Base-by-base conservation (phyloP, 2,888 invertebrate genomes). In the Allacma fusca region DNA sequence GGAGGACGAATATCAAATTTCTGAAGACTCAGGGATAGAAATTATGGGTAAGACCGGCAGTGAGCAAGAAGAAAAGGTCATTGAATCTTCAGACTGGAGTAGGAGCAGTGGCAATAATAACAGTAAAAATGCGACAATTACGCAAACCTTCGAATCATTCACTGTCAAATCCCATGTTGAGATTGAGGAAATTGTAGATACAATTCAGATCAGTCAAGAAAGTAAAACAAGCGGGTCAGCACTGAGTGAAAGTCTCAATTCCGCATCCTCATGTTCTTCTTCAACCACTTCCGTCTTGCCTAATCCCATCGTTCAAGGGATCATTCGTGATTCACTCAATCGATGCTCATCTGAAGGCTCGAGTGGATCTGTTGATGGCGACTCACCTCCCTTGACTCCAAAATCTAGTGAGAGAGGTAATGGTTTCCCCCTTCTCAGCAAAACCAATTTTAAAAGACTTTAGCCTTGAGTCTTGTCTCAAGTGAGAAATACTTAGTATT, bases 371-470 rank as follows among this genome's bases (percentile, higher is more conserved):
- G 57, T 77, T 12, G 77, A 77, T n/a, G 29, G 69, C 23, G 77
- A 78, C 21, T 78, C 78, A 26, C 77, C 77, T 13, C 67, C 40
- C 23, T 57, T 78, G 19, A 78, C 78, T 1, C 78, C 78, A 7
- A 78, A 78, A 70, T 78, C 70, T 19, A 78, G 78, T 69, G 69
- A 59, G 24, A 28, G 74, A 62, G 78, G 78, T 78, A 73, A 23
- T 23, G 24, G 24, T 62, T 62, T 16, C 34, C 34, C 34, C 34
- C 4, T 7, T 34, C 5, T 4, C 34, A 34, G 34, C 9, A 34
- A 7, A n/a, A n/a, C n/a, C n/a, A n/a, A 12, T n/a, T 9, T 19
- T 19, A 50, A 50, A 50, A 50, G 16, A 50, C 50, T 13, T 50
- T 50, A 50, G 9, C 50, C 50, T 50, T 50, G 50, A 50, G 50